A percentile compares a stretch with the other conserved stretches of the same genome.
These are phyloP conservation scores for Sardina pilchardus DNA, from an alignment of 2,113 vertebrate genomes.

Conservation along the genomic window DNA sequence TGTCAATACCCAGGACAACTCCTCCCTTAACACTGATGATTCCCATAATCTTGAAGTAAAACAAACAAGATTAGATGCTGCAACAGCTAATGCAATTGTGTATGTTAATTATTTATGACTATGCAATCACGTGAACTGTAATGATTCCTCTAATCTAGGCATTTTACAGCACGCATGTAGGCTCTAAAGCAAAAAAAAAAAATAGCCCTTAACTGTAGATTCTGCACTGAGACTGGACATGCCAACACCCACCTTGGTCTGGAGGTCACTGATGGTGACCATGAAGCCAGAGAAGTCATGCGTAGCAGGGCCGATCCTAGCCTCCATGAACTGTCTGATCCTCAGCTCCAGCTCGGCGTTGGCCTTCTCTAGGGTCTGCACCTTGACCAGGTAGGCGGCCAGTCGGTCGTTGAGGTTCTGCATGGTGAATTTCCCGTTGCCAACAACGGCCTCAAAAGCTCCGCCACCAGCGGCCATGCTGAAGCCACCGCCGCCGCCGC, in stretches of 20 bases:
- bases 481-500: constrained; percentile 33
- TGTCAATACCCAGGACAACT: constrained; percentile 71
- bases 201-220: no score
- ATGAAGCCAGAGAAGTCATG: constrained; percentile 38
- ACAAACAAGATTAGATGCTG: neutral
- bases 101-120: no score
- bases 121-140: no score
- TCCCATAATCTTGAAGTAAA: constrained; percentile 58
- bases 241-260: constrained; percentile 56
- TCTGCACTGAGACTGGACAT: neutral
- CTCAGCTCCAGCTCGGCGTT: constrained; percentile 56
- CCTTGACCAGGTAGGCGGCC: constrained; percentile 55
- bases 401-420: constrained; percentile 60
- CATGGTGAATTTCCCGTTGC: constrained; percentile 55
- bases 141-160: no score
- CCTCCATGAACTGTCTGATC: constrained; percentile 50
- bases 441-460: neutral
- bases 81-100: no score
- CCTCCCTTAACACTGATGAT: constrained; percentile 59
- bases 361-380: constrained; percentile 50
- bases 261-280: constrained; percentile 54
- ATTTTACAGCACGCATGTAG: no score
- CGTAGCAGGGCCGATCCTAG: constrained; percentile 17
- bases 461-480: neutral
- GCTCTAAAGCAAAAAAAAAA: neutral